Percentiles rank a stretch among this genome's conserved stretches.
phyloP scores from a whole-genome alignment of 2,113 vertebrate genomes.

The Protomyctophum bolini region DNA sequence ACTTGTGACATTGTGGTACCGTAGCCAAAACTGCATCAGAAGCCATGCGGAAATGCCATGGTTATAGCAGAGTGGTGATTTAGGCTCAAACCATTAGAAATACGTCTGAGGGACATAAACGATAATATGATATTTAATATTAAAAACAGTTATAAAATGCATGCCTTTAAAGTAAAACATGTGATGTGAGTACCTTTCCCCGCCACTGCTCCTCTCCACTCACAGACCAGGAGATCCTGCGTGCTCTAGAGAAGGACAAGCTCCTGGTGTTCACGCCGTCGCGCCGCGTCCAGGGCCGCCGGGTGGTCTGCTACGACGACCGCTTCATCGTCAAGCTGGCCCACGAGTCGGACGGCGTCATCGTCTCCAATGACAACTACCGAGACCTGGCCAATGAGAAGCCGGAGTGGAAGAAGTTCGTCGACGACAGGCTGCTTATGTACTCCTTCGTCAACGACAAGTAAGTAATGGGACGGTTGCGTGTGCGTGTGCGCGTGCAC shows the following conservation, averaged over 20 bases:
- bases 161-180: too few relatives aligned
- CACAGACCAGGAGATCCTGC: constrained; percentile 93
- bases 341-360: constrained; percentile 95
- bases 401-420: constrained; percentile 98
- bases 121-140: too few relatives aligned
- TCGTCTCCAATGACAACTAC: constrained; percentile 98
- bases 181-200: background rate
- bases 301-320: constrained; percentile 97
- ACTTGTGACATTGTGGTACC: too few relatives aligned
- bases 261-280: constrained; percentile 96
- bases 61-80: too few relatives aligned
- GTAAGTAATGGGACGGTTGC: constrained; percentile 72
- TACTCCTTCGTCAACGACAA: constrained; percentile 99
- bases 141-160: too few relatives aligned
- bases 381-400: constrained; percentile 95
- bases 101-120: too few relatives aligned
- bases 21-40: too few relatives aligned
- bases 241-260: constrained; percentile 95
- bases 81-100: too few relatives aligned
- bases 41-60: too few relatives aligned
- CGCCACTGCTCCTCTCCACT: constrained; percentile 9
- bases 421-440: constrained; percentile 95
- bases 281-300: constrained; percentile 91
- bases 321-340: constrained; percentile 96
- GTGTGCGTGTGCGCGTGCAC: too few relatives aligned